These are phyloP conservation scores for Epinephelus cyanopodus DNA, from an alignment of 2,113 vertebrate species.

Conservation along the genomic window DNA sequence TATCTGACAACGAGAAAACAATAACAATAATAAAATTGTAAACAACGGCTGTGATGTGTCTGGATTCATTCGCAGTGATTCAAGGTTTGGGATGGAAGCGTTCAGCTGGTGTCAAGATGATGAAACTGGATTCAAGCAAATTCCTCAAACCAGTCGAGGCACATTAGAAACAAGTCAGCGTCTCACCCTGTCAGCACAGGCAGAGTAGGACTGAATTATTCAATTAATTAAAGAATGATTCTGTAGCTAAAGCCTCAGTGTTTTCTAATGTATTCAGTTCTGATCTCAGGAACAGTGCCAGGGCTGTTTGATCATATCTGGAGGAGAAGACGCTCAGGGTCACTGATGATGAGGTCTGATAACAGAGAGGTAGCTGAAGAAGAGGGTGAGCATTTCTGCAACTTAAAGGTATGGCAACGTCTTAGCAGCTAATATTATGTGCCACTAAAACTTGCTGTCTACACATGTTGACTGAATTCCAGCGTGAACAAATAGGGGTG, in stretches of 20 bases:
- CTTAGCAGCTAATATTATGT: background rate
- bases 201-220: background rate
- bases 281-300: background rate
- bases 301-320: background rate
- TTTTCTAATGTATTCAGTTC: conserved; percentile 4
- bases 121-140: background rate
- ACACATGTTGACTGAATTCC: background rate
- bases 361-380: background rate
- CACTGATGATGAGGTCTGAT: conserved; percentile 15
- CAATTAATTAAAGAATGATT: background rate
- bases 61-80: conserved; percentile 17
- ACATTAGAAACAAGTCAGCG: background rate
- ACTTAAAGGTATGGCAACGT: background rate
- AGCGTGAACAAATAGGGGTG: no score
- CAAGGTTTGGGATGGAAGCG: background rate
- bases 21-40: conserved; percentile 75
- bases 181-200: background rate
- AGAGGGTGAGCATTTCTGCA: background rate
- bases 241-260: no score
- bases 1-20: conserved; percentile 70
- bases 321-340: background rate
- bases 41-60: conserved; percentile 50
- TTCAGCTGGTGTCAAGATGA: background rate
- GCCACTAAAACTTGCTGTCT: background rate
- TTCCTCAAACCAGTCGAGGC: background rate